These are phyloP conservation scores for Bagarius yarrelli DNA, from an alignment of 2,113 vertebrate species.

Conservation along the genomic window DNA sequence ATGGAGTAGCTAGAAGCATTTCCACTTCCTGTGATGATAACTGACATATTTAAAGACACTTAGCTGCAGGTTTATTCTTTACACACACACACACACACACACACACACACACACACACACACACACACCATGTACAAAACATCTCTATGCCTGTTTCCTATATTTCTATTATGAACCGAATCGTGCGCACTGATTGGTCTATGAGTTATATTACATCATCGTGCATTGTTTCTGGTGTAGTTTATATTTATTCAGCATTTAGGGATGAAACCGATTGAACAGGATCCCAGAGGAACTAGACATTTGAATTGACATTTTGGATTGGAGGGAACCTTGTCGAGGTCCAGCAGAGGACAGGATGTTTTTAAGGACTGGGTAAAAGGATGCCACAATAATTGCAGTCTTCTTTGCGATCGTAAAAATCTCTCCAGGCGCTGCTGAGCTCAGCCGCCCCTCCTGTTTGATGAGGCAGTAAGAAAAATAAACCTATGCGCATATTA, in stretches of 20 bases:
- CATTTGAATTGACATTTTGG: too few species aligned
- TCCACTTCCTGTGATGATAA: slow-evolving; percentile 33
- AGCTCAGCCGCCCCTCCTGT: slow-evolving; percentile 14
- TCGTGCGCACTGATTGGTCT: not conserved
- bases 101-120: not conserved
- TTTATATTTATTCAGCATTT: too few species aligned
- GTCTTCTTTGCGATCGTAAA: slow-evolving; percentile 43
- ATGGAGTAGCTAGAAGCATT: slow-evolving; percentile 34
- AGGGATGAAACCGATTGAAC: too few species aligned
- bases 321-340: too few species aligned
- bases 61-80: not conserved
- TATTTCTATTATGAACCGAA: not conserved
- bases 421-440: slow-evolving; percentile 43
- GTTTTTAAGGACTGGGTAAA: slow-evolving; percentile 32
- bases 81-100: slow-evolving; percentile 13
- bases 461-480: slow-evolving; percentile 14
- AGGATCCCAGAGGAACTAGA: too few species aligned
- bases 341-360: not conserved
- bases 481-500: slow-evolving; percentile 22
- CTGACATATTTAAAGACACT: not conserved
- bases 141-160: not conserved
- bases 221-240: too few species aligned
- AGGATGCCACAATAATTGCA: slow-evolving; percentile 47
- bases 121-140: not conserved
- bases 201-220: too few species aligned